Base-by-base conservation (phyloP, 2,797 vertebrate genomes). In the Alcedo quadribrachys region DNA sequence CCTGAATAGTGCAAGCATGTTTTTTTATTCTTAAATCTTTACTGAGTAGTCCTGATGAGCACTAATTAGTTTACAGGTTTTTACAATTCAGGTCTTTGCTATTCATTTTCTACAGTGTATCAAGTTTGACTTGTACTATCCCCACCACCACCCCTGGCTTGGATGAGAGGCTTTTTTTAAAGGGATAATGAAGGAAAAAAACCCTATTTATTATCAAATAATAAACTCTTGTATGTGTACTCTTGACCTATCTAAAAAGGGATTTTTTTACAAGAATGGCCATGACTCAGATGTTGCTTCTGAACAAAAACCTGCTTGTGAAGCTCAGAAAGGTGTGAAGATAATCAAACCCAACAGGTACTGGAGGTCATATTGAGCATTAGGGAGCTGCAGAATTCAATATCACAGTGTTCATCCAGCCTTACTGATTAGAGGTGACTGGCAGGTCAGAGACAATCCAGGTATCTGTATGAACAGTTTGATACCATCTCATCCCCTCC, bases 161-260 rank as follows among this genome's bases (percentile, higher is more conserved):
- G 61, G 50, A 65, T 65, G 30, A 69, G 32, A 85, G 25, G n/a
- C 24, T 92, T 91, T 83, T 84, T 89, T 27, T 67, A 55, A 70
- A 88, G 19, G 32, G 69, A 60, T 73, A 80, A 84, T 42, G 70
- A 90, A 69, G 53, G 61, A 5, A 53, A 76, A 66, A 74, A 46
- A 22, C 14, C 37, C 37, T 33, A 33, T 33, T 33, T 33, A 33
- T 33, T 35, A 57, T 45, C 30, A 68, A 73, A 35, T 18, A 51
- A 18, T 30, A 35, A 48, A 53, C 35, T 66, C 53, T 65, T 71
- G 62, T 1, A 0, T 54, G 33, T 45, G 54, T 45, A 27, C 46
- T 63, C 69, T 71, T 91, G 81, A 71, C 68, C 42, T 84, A 61
- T 66, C 77, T 83, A 84, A 89, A 93, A 71, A 60, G n/a, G 81